Evolutionary conservation across 2,797 vertebrate genomes (phyloP), one percentile per base, ranked within the genome.

Genomic region (Artibeus jamaicensis): DNA sequence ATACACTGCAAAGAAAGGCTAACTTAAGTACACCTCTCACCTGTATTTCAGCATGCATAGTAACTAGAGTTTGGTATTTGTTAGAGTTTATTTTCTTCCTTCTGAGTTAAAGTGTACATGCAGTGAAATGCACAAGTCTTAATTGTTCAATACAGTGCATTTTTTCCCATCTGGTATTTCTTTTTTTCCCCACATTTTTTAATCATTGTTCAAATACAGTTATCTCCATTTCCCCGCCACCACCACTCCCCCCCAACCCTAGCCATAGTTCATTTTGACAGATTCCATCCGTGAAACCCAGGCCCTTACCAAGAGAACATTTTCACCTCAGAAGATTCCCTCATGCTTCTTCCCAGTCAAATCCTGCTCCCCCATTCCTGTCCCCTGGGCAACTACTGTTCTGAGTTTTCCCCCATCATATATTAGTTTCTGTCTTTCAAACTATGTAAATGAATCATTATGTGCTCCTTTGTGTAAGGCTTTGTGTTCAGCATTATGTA

Each of bases 91-190:
- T 26, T 29, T 57, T 50, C 91, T 59, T 77, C 62, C 18, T 70
- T 15, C 85, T 82, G 42, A 87, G 22, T 12, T 85, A 59, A 93
- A 77, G 67, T 94, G 59, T 86, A 55, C 37, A n/a, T 90, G 86
- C 50, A 87, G 26, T 93, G 19, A 89, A 70, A 73, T 91, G n/a
- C 55, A 86, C 26, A 86, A 50, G 67, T 89, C n/a, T 76, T 92
- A 73, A 90, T 22, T 74, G 26, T 89, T 95, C 67, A 62, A 48
- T 87, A 29, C 55, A 86, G 12, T 86, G 39, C 44, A 37, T 82
- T 92, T 22, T 22, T 55, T 19, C 18, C 50, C 50, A 21, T 55
- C 21, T 22, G 21, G 53, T 22, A 55, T 55, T 55, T 55, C 21
- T 53, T 53, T 53, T 50, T 53, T 53, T 53, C 55, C 22, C 3